Evolutionary conservation across 2,797 vertebrate genomes (phyloP), one percentile per base, ranked within the genome.

Genomic region (Octomys mimax): DNA sequence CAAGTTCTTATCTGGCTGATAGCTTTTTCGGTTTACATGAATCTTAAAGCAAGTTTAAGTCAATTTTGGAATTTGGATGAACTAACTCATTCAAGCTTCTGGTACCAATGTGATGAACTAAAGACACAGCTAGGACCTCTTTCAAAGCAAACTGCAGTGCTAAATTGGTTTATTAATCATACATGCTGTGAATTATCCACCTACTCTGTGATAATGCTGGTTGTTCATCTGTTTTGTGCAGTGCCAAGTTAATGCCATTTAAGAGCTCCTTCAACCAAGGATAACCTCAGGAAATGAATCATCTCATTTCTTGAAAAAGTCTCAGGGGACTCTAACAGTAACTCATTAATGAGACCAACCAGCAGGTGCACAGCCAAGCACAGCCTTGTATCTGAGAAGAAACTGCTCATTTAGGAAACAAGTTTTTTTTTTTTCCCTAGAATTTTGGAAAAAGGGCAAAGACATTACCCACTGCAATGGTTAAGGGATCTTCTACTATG

Each of bases 221-320:
- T 85, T 87, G n/a, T 68, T 68, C 26, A 36, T 54, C 46, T 61
- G 75, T 70, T 79, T 28, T 49, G 4, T 80, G 91, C 39, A 78
- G 16, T 39, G 77, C 28, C 89, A 78, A 66, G n/a, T 59, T 94
- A 91, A 83, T 84, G 86, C 52, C 24, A 59, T 31, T 91, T 92
- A 94, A 88, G 52, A 95, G 82, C 31, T 79, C 73, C 46, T 59
- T 2, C 1, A 95, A 87, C n/a, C n/a, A 66, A 28, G 77, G 33
- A 96, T 57, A 85, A 91, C 36, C 36, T 88, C 14, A 77, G 54
- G 91, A 96, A 95, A 95, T 61, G 75, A 96, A 86, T 66, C 93
- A 91, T 14, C 70, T 6, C 16, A 22, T 83, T 94, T 95, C 91
- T 88, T 81, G 59, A 85, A 75, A 93, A 54, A 89, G 66, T 54